Evolutionary conservation across 37 sponge, comb jelly and placozoan genomes (phyloP).

Genomic region (Diacarnus erythraeanus): DNA sequence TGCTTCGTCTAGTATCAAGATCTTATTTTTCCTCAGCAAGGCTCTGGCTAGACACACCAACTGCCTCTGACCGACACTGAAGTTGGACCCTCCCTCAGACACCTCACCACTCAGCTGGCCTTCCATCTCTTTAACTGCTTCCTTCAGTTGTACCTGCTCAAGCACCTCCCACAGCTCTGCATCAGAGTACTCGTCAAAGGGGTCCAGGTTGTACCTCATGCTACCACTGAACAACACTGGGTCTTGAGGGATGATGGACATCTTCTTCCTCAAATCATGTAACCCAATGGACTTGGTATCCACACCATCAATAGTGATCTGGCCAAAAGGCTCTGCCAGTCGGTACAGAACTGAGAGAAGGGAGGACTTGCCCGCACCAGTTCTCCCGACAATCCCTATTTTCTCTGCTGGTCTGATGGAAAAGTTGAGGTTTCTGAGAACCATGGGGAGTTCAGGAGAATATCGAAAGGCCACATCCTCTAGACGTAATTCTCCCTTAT

Average conservation of each 20-base stretch:
- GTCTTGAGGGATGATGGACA: constrained; percentile 92
- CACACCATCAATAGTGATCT: constrained; percentile 77
- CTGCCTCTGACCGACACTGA: constrained; percentile 89
- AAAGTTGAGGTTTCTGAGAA: constrained; percentile 57
- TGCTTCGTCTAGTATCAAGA: constrained; percentile 89
- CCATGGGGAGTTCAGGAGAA: constrained; percentile 38
- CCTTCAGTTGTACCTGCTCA: constrained; percentile 82
- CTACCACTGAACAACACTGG: constrained; percentile 90
- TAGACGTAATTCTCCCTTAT: constrained; percentile 44
- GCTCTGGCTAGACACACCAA: constrained; percentile 87
- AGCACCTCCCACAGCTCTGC: constrained; percentile 77
- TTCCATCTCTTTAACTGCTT: constrained; percentile 45
- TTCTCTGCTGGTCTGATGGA: constrained; percentile 65
- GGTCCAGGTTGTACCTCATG: constrained; percentile 89
- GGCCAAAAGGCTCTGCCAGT: constrained; percentile 84
- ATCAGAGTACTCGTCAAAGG: constrained; percentile 71
- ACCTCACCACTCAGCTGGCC: constrained; percentile 61
- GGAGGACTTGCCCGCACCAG: constrained; percentile 95
- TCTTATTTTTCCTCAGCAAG: constrained; percentile 77
- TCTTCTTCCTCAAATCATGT: constrained; percentile 73
- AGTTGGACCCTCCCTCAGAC: constrained; percentile 79
- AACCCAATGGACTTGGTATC: constrained; percentile 74
- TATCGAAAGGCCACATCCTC: constrained; percentile 59
- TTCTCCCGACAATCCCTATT: constrained; percentile 91
- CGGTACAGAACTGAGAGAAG: constrained; percentile 79